A percentile compares a stretch with the other conserved stretches of the same genome.
Evolutionary conservation across 2,888 invertebrate genomes (phyloP).

Genomic region (Ectropis crepuscularia): DNA sequence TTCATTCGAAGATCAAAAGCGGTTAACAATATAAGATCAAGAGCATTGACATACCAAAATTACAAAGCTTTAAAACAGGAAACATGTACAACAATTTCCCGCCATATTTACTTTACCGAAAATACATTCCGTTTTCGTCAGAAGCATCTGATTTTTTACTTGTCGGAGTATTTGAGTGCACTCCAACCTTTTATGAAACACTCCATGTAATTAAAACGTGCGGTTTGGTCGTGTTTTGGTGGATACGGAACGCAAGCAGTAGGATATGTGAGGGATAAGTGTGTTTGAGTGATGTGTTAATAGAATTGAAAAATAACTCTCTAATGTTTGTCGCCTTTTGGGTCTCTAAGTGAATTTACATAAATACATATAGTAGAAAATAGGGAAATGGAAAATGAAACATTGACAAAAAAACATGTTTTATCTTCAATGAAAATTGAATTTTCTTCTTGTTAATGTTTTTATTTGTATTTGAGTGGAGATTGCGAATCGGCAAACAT

Average conservation of each 20-base stretch:
- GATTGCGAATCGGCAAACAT: too few species aligned
- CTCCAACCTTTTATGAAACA: conserved; percentile 22
- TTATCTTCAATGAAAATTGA: too few species aligned
- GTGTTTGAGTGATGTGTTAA: too few species aligned
- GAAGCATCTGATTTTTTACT: conserved; percentile 18
- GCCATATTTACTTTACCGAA: conserved; percentile 7
- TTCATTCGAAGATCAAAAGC: not conserved
- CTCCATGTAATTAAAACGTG: conserved; percentile 28
- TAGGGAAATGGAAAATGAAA: too few species aligned
- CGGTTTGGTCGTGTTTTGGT: conserved; percentile 7
- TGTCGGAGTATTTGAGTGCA: conserved; percentile 14
- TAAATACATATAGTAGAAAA: too few species aligned
- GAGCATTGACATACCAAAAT: not conserved
- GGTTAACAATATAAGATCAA: not conserved
- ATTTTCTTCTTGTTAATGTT: too few species aligned
- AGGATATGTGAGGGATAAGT: not conserved
- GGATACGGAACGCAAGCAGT: not conserved
- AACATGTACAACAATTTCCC: not conserved
- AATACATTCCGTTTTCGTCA: conserved; percentile 6
- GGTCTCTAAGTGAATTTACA: too few species aligned
- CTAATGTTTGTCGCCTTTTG: too few species aligned
- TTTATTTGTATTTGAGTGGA: too few species aligned
- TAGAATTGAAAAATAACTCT: too few species aligned
- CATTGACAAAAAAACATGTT: too few species aligned
- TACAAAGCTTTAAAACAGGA: not conserved